Base-by-base conservation (phyloP, 30 jellyfish, hydroid and myxozoan genomes). In the Nemopilema nomurai region DNA sequence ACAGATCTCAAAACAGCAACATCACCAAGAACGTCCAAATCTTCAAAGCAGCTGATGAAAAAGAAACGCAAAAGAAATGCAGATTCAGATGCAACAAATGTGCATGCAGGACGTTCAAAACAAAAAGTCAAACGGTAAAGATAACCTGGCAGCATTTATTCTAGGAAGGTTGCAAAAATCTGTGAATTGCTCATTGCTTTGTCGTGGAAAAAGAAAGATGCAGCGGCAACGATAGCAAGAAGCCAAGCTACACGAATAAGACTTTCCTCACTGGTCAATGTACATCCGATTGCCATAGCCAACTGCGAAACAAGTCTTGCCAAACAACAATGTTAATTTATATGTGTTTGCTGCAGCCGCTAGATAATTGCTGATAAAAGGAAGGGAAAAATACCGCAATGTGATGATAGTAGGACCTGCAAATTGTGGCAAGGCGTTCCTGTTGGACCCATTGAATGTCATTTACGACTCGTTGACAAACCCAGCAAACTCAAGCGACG, bases 201-300 rank as follows among this genome's bases (percentile, higher is more conserved):
- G 27, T 69, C 80, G 27, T n/a, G 80, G 80, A 31, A 70, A 21
- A 70, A 4, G 80, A 31, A 70, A n/a, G 62, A 70, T 70, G 80
- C 80, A 7, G 80, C 52, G 20, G 62, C 52, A 31, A 70, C 7
- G 26, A 18, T 70, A 22, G 62, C 62, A 4, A 22, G 80, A 28
- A 31, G 62, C 52, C 27, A 70, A 31, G 31, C 62, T 18, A 4
- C 80, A 4, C 6, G 80, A 23, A 70, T 70, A 3, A 28, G 31
- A 22, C 24, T 18, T 7, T n/a, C 26, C 62, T 70, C 22, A 13
- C 49, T 18, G 80, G 80, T 18, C 24, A 18, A n/a, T 31, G 52
- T 28, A 20, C 24, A 7, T 8, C 27, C 20, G 30, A 63, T 16
- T 70, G 52, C 62, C 9, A 70, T 3, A 13, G 57, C 57, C 57